Evolutionary conservation across 2,888 invertebrate genomes (phyloP), one percentile per base, ranked within the genome.

Genomic region (Himalopsyche anomala): DNA sequence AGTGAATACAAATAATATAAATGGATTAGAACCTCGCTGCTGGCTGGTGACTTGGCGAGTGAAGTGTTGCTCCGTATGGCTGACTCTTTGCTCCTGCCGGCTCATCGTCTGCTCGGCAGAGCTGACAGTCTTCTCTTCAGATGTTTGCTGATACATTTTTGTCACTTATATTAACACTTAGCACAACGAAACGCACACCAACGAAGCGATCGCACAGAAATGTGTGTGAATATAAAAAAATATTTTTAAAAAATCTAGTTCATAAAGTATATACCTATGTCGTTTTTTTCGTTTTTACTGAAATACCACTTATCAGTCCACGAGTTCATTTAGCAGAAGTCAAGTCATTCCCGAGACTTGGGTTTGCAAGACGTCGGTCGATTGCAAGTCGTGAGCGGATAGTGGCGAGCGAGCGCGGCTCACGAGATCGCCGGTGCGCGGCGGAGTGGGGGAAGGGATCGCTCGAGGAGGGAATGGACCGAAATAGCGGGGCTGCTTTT

Each of bases 361-460:
- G 89, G 90, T 62, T 62, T 91, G 95, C 96, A 96, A 97, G 96
- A 96, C 96, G 97, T 97, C 96, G 96, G 96, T 97, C 96, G 97
- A 96, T 96, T 96, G 96, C 96, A 96, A 96, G 96, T 96, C 95
- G 96, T 95, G 95, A 96, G 96, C 96, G 96, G 96, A 96, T 96
- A 96, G 96, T 96, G 95, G 56, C 84, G 84, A 81, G 80, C 11
- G 55, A 54, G 83, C 51, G 62, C 36, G 69, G 28, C 28, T 42
- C 69, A 51, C 15, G 74, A 19, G 69, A 40, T n/a, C 17, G 82
- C 82, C 84, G 56, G 83, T 62, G 62, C 69, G 84, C 87, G 85
- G 87, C 56, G 85, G 62, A 62, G 62, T 5, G 62, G 62, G 62
- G 69, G 42, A 17, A n/a, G n/a, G 82, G 74, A 51, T 51, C 51